Evolutionary conservation across 2,113 vertebrate species (phyloP).

Genomic region (Spilogale gracilis): DNA sequence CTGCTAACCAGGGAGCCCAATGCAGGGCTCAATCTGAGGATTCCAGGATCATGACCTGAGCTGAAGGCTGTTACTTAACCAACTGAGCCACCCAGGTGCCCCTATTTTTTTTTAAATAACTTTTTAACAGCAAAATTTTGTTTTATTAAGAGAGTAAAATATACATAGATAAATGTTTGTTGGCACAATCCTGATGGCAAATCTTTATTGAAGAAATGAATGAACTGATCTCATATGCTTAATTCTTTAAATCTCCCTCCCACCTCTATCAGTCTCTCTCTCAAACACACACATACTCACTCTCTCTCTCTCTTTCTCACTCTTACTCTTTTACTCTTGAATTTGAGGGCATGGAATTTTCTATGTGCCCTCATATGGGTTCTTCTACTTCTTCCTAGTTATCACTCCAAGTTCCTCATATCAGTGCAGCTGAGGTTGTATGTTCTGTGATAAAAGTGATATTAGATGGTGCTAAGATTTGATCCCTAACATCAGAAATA

Average conservation of each 20-base stretch:
- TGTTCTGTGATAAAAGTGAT: neutral
- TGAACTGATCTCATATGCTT: neutral
- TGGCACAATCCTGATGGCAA: neutral
- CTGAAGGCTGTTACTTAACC: too few species aligned
- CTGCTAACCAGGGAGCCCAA: too few species aligned
- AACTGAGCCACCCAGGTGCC: too few species aligned
- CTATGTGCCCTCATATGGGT: neutral
- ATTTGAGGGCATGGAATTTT: neutral
- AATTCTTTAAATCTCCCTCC: neutral
- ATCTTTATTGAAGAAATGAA: neutral
- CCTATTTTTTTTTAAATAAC: neutral
- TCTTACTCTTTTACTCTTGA: neutral
- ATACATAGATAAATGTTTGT: neutral
- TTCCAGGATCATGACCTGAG: too few species aligned
- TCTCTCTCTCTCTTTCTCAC: neutral
- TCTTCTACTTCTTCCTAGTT: neutral
- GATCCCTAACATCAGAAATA: neutral
- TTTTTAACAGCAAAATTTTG: neutral
- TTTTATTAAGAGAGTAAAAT: constrained; percentile 35
- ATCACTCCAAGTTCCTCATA: neutral
- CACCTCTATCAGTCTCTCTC: neutral
- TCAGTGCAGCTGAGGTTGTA: neutral
- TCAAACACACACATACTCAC: neutral
- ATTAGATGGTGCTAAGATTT: neutral
- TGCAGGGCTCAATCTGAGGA: too few species aligned